These are phyloP conservation scores for Cheumatopsyche charites DNA, from an alignment of 1,140 invertebrate species.

Conservation along the genomic window DNA sequence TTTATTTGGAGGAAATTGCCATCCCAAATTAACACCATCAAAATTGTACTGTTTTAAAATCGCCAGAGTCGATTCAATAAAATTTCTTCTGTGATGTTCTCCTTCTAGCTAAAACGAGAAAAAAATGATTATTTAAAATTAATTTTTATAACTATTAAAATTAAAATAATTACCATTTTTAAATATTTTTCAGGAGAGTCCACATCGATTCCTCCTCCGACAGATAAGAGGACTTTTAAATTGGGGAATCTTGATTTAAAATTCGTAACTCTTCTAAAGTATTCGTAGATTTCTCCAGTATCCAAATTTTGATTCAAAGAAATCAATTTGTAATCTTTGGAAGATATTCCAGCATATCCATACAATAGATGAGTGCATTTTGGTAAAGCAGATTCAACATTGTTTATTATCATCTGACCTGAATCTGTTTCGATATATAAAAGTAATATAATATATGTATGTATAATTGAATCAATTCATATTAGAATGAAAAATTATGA, in stretches of 20 bases:
- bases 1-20: conserved; percentile 81
- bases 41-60: conserved; percentile 77
- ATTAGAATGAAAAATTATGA: too few relatives aligned
- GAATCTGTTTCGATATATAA: too few relatives aligned
- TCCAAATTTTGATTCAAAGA: conserved; percentile 74
- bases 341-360: conserved; percentile 81
- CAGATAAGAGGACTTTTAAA: conserved; percentile 75
- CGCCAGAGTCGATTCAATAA: conserved; percentile 74
- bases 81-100: conserved; percentile 70
- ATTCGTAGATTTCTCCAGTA: conserved; percentile 72
- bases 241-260: conserved; percentile 74
- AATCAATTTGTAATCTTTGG: conserved; percentile 70
- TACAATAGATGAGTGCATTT: conserved; percentile 88
- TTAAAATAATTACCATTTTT: conserved; percentile 60
- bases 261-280: conserved; percentile 66
- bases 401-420: conserved; percentile 76
- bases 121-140: too few relatives aligned
- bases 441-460: too few relatives aligned
- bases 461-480: too few relatives aligned
- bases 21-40: conserved; percentile 83
- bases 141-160: neutral
- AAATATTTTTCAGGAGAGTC: conserved; percentile 71
- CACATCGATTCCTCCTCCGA: conserved; percentile 73
- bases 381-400: conserved; percentile 74
- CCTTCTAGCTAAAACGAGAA: conserved; percentile 68